Base-by-base conservation (phyloP, 2,113 vertebrate species). In the Collichthys lucidus region DNA sequence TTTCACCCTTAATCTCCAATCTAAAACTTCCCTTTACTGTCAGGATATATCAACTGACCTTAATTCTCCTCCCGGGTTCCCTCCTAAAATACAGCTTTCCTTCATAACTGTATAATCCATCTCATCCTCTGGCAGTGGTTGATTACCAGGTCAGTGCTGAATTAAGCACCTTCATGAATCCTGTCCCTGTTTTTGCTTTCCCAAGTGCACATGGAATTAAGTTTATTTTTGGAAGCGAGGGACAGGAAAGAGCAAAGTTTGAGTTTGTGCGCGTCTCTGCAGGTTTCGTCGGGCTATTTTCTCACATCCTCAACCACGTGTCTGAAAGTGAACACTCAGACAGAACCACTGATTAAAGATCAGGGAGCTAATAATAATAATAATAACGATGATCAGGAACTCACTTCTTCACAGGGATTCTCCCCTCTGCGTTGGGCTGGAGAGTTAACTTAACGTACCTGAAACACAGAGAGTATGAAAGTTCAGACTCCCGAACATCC, bases 321-420 rank as follows among this genome's bases (percentile, higher is more conserved):
- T 59, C 56, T 64, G 17, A 52, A 4, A 74, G 35, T 52, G 24
- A 65, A 44, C 24, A 31, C 47, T 29, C n/a, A 11, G 16, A 50
- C 57, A 60, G 19, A 78, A 1, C 8, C 59, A 64, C 46, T 35
- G 62, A 69, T 20, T 56, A 46, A 77, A 64, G 26, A 83, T 42
- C 11, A n/a, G 47, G 20, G 31, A 4, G 15, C 12, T 53, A 59
- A 50, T 24, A 50, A 46, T n/a, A 46, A 46, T 64, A 5, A 56
- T 40, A n/a, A n/a, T n/a, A n/a, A n/a, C n/a, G 35, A 40, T n/a
- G 35, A 40, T n/a, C 1, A 0, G 17, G 26, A 9, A 91, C 97
- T 96, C 95, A 99, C 98, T 98, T 98, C 94, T 99, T 99, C 55
- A 99, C 96, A 35, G 97, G 97, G 85, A 99, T 98, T 44, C 96